phyloP scores from a whole-genome alignment of 2,113 vertebrate genomes.

The Phaethornis superciliosus region DNA sequence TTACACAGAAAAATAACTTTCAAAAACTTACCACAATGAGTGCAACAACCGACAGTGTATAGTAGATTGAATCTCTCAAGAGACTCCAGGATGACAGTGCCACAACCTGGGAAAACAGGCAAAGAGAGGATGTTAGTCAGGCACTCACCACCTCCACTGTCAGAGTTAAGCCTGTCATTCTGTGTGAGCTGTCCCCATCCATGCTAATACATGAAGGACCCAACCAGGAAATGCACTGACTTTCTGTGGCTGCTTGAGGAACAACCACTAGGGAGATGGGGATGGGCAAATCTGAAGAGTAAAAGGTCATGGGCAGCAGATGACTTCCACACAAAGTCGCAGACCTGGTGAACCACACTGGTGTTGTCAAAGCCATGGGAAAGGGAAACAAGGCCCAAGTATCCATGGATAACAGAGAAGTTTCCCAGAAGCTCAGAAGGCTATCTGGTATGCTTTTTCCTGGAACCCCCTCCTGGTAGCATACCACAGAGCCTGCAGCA shows the following conservation, averaged over 20 bases:
- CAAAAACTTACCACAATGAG: slow-evolving; percentile 91
- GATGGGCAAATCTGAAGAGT: background rate
- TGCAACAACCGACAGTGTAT: slow-evolving; percentile 90
- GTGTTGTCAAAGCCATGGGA: background rate
- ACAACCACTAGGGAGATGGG: background rate
- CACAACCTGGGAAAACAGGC: slow-evolving; percentile 79
- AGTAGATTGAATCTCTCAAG: slow-evolving; percentile 91
- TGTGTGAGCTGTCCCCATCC: fast-evolving
- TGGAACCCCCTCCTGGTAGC: background rate
- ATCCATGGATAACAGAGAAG: background rate
- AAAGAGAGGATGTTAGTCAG: background rate
- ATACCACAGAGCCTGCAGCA: background rate
- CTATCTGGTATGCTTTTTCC: background rate
- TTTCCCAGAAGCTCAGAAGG: background rate
- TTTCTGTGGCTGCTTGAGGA: fast-evolving
- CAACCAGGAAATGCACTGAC: background rate
- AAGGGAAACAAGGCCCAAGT: background rate
- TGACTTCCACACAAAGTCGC: background rate
- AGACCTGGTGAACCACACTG: background rate
- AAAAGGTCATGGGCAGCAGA: background rate
- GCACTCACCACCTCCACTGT: fast-evolving
- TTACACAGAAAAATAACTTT: background rate
- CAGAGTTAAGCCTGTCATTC: background rate
- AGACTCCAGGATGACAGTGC: slow-evolving; percentile 91
- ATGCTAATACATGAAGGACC: fast-evolving